Evolutionary conservation across 1,140 invertebrate genomes (phyloP).

Genomic region (Piezodorus guildinii): DNA sequence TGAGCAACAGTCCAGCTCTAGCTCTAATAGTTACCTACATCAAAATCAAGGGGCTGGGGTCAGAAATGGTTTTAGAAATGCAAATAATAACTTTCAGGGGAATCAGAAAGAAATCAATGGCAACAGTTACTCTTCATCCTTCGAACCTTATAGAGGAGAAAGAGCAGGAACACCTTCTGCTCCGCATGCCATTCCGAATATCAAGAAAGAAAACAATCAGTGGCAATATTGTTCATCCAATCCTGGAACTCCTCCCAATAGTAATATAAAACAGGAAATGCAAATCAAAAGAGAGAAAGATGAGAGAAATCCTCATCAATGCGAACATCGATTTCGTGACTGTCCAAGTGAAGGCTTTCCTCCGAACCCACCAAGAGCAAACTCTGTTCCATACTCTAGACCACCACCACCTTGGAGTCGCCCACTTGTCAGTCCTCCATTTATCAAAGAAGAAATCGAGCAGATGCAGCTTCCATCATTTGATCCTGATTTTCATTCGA

Average conservation of each 20-base stretch:
- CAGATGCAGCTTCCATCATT: background rate
- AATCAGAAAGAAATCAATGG: background rate
- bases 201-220: constrained; percentile 10
- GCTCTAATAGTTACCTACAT: background rate
- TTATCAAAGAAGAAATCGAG: background rate
- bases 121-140: background rate
- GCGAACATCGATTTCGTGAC: background rate
- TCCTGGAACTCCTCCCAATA: background rate
- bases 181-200: background rate
- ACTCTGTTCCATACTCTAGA: background rate
- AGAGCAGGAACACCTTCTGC: background rate
- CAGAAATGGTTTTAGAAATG: constrained; percentile 1
- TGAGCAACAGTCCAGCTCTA: background rate
- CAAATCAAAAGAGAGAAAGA: constrained; percentile 7
- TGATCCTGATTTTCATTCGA: background rate
- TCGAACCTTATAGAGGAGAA: too few species aligned
- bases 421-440: background rate
- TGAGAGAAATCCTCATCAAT: background rate
- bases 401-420: background rate
- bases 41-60: background rate
- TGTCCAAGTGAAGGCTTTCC: background rate
- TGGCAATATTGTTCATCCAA: background rate
- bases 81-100: background rate
- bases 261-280: background rate
- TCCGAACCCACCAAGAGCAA: background rate